phyloP scores from a whole-genome alignment of 2,113 vertebrate species.

The Macaca mulatta region DNA sequence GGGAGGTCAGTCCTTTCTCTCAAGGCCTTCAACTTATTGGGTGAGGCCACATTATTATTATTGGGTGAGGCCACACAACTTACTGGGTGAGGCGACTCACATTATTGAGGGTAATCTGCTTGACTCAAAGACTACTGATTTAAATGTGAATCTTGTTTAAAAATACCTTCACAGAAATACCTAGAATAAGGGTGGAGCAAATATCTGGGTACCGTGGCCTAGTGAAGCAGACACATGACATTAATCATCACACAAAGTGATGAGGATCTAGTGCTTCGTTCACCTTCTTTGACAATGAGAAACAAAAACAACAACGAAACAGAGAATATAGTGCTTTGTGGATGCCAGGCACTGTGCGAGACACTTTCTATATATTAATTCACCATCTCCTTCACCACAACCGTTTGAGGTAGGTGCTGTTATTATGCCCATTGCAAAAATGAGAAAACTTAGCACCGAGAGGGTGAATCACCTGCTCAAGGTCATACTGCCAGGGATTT shows the following conservation, averaged over 20 bases:
- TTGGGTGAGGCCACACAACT: neutral
- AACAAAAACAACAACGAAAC: no score
- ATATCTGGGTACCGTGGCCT: neutral
- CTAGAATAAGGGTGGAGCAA: neutral
- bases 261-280: neutral
- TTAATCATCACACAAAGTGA: neutral
- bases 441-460: neutral
- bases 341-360: neutral
- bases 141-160: neutral
- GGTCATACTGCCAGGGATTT: neutral
- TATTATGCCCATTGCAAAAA: neutral
- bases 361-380: neutral
- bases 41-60: neutral
- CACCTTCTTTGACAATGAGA: no score
- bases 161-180: neutral
- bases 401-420: neutral
- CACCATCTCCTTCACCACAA: neutral
- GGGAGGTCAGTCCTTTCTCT: neutral
- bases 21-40: neutral
- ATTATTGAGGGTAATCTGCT: neutral
- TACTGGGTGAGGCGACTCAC: neutral
- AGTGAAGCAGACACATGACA: neutral
- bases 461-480: neutral
- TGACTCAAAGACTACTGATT: neutral
- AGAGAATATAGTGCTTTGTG: neutral